Conservation (phyloP, 1,140 invertebrate species). For the Drosophila azteca region DNA sequence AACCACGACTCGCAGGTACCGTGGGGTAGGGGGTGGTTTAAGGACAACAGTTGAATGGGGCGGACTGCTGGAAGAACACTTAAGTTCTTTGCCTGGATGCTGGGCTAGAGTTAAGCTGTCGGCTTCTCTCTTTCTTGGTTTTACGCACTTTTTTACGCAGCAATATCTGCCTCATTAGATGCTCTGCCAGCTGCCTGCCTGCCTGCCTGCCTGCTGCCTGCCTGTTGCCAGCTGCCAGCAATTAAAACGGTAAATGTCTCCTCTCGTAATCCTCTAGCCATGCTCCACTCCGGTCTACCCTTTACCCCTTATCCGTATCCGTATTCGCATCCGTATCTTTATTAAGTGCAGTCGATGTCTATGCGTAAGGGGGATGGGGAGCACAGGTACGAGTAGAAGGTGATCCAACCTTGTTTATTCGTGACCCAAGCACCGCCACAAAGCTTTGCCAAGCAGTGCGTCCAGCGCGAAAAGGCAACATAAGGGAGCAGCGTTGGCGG, state of each 20-base stretch:
- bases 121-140: conserved; percentile 22
- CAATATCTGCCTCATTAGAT: conserved; percentile 64
- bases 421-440: no score
- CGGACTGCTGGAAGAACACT: conserved; percentile 13
- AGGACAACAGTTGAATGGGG: conserved; percentile 4
- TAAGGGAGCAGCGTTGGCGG: no score
- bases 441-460: no score
- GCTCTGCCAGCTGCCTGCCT: background rate
- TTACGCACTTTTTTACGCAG: conserved; percentile 64
- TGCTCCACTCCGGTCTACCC: no score
- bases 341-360: no score
- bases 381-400: no score
- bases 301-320: no score
- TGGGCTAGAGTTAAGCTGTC: conserved; percentile 29
- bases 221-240: conserved; percentile 15
- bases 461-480: no score
- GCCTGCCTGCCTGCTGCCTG: no score
- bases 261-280: conserved; percentile 2
- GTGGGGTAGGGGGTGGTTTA: background rate
- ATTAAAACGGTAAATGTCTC: conserved; percentile 44
- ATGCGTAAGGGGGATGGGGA: no score
- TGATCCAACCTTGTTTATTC: no score
- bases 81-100: background rate
- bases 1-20: background rate
- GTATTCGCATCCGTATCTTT: no score